phyloP scores from a whole-genome alignment of 1,140 invertebrate species.

The Pseudomyrmex dendroicus region DNA sequence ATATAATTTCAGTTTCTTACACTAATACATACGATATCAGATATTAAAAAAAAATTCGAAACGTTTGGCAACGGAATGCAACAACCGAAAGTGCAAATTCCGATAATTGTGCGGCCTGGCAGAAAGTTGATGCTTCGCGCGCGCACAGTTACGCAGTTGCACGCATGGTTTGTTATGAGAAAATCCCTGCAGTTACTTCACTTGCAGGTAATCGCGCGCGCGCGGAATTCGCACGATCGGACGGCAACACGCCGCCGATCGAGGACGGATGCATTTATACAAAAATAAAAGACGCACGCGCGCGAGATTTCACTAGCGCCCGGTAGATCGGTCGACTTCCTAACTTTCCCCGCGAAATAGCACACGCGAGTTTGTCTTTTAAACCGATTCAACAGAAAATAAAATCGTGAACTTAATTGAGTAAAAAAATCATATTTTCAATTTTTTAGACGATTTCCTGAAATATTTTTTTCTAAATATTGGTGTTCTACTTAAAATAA shows the following conservation, averaged over 20 bases:
- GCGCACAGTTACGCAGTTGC: conserved; percentile 16
- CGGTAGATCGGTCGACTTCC: conserved; percentile 50
- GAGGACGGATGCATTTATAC: conserved; percentile 66
- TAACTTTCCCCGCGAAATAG: conserved; percentile 68
- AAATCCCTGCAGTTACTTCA: conserved; percentile 51
- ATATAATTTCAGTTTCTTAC: no score
- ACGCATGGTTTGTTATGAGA: conserved; percentile 53
- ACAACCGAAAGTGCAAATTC: not conserved
- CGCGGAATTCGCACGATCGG: conserved; percentile 57
- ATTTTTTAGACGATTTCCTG: not conserved
- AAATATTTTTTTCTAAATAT: not conserved
- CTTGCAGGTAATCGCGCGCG: conserved; percentile 33
- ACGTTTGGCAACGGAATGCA: conserved; percentile 1
- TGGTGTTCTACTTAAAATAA: not conserved
- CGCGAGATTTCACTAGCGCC: conserved; percentile 62
- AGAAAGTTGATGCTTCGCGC: conserved; percentile 21
- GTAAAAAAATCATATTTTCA: not conserved
- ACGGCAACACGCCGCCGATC: conserved; percentile 39
- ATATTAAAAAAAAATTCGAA: no score
- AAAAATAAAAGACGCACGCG: conserved; percentile 65
- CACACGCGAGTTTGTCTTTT: conserved; percentile 17
- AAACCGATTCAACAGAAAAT: not conserved
- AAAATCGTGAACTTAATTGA: not conserved
- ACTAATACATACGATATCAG: no score
- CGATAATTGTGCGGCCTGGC: conserved; percentile 15